Evolutionary conservation across 2,888 invertebrate genomes (phyloP), one percentile per base, ranked within the genome.

Genomic region (Heliconius erato): DNA sequence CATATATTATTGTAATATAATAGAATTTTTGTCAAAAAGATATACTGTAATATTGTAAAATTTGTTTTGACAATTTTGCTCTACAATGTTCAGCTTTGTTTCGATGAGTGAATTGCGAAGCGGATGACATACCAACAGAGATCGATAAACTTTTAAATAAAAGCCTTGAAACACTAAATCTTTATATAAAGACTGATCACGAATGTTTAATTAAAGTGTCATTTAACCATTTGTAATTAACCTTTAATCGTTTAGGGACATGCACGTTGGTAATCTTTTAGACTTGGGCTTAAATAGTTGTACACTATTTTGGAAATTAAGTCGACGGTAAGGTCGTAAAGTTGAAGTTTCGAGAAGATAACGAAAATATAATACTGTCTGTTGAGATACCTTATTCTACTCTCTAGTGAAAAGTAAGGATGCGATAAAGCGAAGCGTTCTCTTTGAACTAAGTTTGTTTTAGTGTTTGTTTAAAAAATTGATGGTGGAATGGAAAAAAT

Each of bases 131-230:
- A 19, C 49, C 16, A 54, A 19, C 49, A 2, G 49, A 19, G 19
- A 54, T 19, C 49, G 49, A 54, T 54, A 54, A 19, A 19, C 49
- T 54, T 19, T 54, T 54, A 19, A 54, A 54, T 19, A 54, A 54
- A 54, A 54, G 49, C 26, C 40, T 40, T 23, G n/a, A 71, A 71
- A 12, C 71, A 71, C 71, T 26, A 19, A 40, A n/a, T 71, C 35
- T 69, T 68, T n/a, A n/a, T 14, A 40, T 5, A n/a, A 40, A 69
- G 71, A 71, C 35, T 40, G 40, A 71, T 71, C n/a, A 71, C 40
- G 40, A 71, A 40, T 40, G 71, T n/a, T 40, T 40, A 71, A 71
- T 71, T 44, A 44, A 69, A n/a, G 71, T 40, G n/a, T 71, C 28
- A 74, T 54, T 49, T 54, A 32, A 74, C 74, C 12, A 12, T 74